Percentiles rank a stretch among this genome's conserved stretches.
phyloP scores from a whole-genome alignment of 2,888 invertebrate species.

The Phaedon cochleariae region DNA sequence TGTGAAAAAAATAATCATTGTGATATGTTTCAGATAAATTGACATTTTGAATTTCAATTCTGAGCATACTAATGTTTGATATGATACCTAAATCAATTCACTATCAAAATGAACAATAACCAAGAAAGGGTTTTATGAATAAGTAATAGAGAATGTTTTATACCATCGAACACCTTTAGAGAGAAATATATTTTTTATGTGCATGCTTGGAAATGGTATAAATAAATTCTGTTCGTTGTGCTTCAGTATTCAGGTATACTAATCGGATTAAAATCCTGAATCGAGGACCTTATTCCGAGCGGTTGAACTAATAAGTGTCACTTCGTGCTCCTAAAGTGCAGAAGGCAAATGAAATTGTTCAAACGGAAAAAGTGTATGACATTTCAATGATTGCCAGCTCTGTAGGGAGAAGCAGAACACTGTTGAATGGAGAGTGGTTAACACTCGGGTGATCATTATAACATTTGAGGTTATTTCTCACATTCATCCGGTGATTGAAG shows the following conservation, averaged over 20 bases:
- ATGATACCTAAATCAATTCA: too few relatives aligned
- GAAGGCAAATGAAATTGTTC: neutral
- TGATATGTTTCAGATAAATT: too few relatives aligned
- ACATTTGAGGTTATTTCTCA: conserved; percentile 1
- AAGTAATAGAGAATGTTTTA: too few relatives aligned
- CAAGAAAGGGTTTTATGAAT: too few relatives aligned
- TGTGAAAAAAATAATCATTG: too few relatives aligned
- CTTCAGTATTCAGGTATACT: conserved; percentile 18
- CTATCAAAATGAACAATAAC: too few relatives aligned
- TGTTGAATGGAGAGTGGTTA: neutral
- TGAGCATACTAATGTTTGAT: too few relatives aligned
- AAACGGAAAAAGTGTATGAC: neutral
- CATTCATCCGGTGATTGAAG: neutral
- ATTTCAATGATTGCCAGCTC: neutral
- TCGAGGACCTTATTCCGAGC: conserved; percentile 46
- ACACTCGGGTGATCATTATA: neutral
- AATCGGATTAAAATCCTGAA: conserved; percentile 36
- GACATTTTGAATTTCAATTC: too few relatives aligned
- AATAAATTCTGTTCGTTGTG: neutral
- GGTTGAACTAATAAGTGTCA: conserved; percentile 49
- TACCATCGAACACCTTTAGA: too few relatives aligned
- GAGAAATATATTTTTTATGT: too few relatives aligned
- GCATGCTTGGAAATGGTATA: neutral
- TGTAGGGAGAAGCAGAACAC: neutral
- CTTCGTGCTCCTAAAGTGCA: conserved; percentile 25